These are phyloP conservation scores for Megaceryle maxima DNA, from an alignment of 2,113 vertebrate species.

Conservation along the genomic window DNA sequence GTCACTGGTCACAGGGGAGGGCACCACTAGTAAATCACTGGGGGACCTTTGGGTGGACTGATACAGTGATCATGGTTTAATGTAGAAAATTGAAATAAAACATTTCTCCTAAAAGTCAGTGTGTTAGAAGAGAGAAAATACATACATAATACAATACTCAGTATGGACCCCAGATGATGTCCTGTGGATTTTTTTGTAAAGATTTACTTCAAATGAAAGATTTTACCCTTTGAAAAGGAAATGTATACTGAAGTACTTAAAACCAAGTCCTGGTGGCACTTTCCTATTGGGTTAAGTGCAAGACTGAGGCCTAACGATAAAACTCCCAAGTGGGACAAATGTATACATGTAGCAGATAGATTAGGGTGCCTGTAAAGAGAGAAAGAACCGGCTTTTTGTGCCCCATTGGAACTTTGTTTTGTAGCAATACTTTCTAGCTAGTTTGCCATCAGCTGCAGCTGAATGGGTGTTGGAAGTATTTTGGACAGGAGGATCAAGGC, in stretches of 20 bases:
- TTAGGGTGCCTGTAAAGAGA: not conserved
- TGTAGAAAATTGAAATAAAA: not conserved
- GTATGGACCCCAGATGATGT: not conserved
- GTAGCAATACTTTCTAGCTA: not conserved
- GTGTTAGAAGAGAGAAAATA: not conserved
- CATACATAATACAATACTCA: not conserved
- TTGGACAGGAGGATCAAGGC: not conserved
- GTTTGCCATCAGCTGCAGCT: not conserved
- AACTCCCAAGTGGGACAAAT: not conserved
- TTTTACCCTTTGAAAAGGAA: not conserved
- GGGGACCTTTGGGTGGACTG: not conserved
- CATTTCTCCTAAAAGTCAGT: not conserved
- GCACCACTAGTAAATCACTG: accelerated
- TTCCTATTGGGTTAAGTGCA: not conserved
- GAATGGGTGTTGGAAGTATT: not conserved
- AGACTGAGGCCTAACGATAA: not conserved
- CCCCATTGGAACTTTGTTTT: not conserved
- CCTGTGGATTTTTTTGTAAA: not conserved
- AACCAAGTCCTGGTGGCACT: not conserved
- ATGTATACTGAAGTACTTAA: not conserved
- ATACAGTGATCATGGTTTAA: not conserved
- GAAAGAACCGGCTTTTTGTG: not conserved
- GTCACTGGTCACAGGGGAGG: not conserved
- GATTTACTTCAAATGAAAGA: not conserved
- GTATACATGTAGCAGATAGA: not conserved